Percentiles rank a stretch among this genome's conserved stretches.
Conservation (phyloP, 2,888 invertebrate genomes). For the Drymonia ruficornis region DNA sequence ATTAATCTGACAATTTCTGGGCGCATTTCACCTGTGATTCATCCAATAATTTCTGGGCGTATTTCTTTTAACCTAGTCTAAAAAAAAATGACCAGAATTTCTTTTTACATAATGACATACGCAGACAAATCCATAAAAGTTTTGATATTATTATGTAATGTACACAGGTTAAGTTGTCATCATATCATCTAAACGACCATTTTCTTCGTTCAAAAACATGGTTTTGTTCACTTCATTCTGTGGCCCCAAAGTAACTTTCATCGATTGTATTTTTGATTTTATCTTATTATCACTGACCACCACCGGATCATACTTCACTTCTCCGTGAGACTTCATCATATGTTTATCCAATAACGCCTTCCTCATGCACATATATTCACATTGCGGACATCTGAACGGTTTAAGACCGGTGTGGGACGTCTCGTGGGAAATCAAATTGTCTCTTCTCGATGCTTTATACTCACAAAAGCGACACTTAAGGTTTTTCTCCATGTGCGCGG, state of each 20-base stretch:
- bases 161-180: no score
- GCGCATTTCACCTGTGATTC: no score
- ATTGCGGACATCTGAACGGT: slow-evolving; percentile 57
- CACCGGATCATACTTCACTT: slow-evolving; percentile 33
- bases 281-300: slow-evolving; percentile 53
- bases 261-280: slow-evolving; percentile 50
- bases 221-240: no score
- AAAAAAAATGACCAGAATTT: no score
- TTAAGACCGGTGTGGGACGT: slow-evolving; percentile 61
- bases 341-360: slow-evolving; percentile 55
- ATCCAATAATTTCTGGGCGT: no score
- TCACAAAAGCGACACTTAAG: slow-evolving; percentile 63
- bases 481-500: slow-evolving; percentile 54
- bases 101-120: no score
- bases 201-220: background rate
- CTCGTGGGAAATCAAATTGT: slow-evolving; percentile 59
- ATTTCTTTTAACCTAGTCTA: no score
- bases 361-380: slow-evolving; percentile 57
- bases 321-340: slow-evolving; percentile 50
- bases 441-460: slow-evolving; percentile 52
- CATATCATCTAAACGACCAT: slow-evolving; percentile 2
- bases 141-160: no score
- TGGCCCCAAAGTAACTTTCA: slow-evolving; percentile 39
- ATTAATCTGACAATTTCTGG: no score
- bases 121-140: no score